Evolutionary conservation across 2,888 invertebrate species (phyloP).

Genomic region (Caenorhabditis sp.): DNA sequence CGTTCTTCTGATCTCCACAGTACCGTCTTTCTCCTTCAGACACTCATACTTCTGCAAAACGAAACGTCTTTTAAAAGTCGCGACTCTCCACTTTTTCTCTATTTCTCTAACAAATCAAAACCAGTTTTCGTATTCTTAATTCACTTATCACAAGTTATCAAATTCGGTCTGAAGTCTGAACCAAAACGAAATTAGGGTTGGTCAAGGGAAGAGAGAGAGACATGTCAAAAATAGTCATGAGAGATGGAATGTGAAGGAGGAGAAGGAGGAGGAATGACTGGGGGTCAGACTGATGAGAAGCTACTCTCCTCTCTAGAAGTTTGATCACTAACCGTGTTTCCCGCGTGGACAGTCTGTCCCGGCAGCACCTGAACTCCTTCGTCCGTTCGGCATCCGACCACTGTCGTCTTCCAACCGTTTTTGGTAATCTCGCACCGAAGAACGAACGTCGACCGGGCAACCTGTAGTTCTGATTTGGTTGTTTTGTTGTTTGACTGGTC

Average conservation of each 20-base stretch:
- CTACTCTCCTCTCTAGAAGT: background rate
- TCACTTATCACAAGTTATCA: constrained; percentile 30
- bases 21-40: constrained; percentile 65
- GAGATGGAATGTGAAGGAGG: background rate
- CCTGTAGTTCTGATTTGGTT: constrained; percentile 49
- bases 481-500: no score
- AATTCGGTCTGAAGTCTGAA: constrained; percentile 30
- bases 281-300: no score
- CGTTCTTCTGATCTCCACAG: constrained; percentile 69
- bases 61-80: constrained; percentile 37
- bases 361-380: constrained; percentile 68
- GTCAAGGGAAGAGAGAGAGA: constrained; percentile 4
- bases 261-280: constrained; percentile 10
- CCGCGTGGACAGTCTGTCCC: constrained; percentile 69
- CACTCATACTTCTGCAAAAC: constrained; percentile 71
- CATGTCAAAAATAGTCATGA: constrained; percentile 24
- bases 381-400: constrained; percentile 69
- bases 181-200: constrained; percentile 31
- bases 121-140: constrained; percentile 31
- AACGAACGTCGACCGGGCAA: constrained; percentile 72
- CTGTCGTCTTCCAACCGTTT: constrained; percentile 69
- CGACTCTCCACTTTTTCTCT: no score
- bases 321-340: constrained; percentile 64
- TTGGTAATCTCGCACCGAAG: constrained; percentile 70
- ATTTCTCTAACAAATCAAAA: constrained; percentile 21